Evolutionary conservation across 2,888 invertebrate species (phyloP).

Genomic region (Diarsia mendica): DNA sequence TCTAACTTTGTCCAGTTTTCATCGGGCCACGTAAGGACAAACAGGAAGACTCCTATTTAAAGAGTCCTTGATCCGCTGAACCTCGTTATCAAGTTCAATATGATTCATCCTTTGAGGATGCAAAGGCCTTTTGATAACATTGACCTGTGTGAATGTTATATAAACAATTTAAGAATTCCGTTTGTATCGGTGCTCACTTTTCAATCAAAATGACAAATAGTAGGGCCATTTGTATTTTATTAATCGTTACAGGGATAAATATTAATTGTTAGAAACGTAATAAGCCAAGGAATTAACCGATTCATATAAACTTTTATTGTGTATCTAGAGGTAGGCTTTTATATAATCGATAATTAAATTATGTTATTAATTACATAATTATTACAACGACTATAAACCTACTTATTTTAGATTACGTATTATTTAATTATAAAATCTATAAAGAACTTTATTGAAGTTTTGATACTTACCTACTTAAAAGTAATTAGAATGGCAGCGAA

Average conservation of each 20-base stretch:
- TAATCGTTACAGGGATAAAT: not conserved
- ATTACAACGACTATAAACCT: conserved; percentile 35
- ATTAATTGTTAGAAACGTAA: conserved; percentile 1
- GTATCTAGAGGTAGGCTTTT: not conserved
- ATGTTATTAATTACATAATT: not conserved
- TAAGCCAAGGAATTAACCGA: conserved; percentile 7
- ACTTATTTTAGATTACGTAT: conserved; percentile 15
- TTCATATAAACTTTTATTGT: not conserved
- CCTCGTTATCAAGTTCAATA: conserved; percentile 75
- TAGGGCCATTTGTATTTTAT: not conserved
- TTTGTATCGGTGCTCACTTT: not conserved
- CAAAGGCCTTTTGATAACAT: conserved; percentile 44
- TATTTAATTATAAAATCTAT: conserved; percentile 3
- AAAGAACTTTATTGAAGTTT: not conserved
- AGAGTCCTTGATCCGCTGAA: conserved; percentile 76
- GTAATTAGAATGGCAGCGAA: conserved; percentile 4
- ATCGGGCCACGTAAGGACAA: conserved; percentile 79
- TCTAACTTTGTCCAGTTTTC: conserved; percentile 72
- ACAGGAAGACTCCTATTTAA: conserved; percentile 85
- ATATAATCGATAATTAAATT: conserved; percentile 9
- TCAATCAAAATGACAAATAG: conserved; percentile 21
- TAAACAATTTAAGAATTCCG: conserved; percentile 39
- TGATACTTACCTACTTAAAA: not conserved
- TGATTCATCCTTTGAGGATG: conserved; percentile 65
- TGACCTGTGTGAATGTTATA: conserved; percentile 39